These are phyloP conservation scores for Pyrocoelia pectoralis DNA, from an alignment of 2,888 invertebrate genomes.

Conservation along the genomic window DNA sequence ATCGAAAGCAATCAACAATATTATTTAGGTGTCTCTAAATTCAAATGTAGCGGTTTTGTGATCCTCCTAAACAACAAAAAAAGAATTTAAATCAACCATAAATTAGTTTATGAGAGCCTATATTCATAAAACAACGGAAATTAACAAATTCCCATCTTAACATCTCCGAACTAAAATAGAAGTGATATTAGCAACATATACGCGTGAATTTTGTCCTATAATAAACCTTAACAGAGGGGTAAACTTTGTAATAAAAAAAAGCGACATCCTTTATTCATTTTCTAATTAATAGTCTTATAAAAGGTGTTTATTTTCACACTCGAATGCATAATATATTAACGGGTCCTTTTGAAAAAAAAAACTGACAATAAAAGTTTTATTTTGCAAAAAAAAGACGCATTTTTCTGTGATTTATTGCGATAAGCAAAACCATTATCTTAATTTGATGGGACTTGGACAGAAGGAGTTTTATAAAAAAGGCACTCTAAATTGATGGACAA, in stretches of 20 bases:
- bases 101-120: background rate
- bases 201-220: background rate
- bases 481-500: slow-evolving; percentile 52
- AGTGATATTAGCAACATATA: slow-evolving; percentile 4
- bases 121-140: slow-evolving; percentile 4
- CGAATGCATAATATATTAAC: slow-evolving; percentile 14
- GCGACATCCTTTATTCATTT: slow-evolving; percentile 24
- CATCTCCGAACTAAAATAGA: slow-evolving; percentile 7
- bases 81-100: background rate
- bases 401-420: background rate
- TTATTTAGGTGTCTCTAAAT: no score
- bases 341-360: slow-evolving; percentile 8
- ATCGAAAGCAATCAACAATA: no score
- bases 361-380: slow-evolving; percentile 23
- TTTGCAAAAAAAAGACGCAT: slow-evolving; percentile 11
- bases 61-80: background rate
- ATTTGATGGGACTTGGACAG: slow-evolving; percentile 40
- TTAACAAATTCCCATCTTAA: slow-evolving; percentile 5
- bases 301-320: slow-evolving; percentile 30
- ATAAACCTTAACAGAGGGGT: slow-evolving; percentile 7
- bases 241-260: slow-evolving; percentile 1
- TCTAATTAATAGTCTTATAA: slow-evolving; percentile 27
- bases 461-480: slow-evolving; percentile 57
- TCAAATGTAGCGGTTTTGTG: no score
- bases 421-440: background rate